Base-by-base conservation (phyloP, 2,888 invertebrate genomes). In the Notodonta ziczac region DNA sequence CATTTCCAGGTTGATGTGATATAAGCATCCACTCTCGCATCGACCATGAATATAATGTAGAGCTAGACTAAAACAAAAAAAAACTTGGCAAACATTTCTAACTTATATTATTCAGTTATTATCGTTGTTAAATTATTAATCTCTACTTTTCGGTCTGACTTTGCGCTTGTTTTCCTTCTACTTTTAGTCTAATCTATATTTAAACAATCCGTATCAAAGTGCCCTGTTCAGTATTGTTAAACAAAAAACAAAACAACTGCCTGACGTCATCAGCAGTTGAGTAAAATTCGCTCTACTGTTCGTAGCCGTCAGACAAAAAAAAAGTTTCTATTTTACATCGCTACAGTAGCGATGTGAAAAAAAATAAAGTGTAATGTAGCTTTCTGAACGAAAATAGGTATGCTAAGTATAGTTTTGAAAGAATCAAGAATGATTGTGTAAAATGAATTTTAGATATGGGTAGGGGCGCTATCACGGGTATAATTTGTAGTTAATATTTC, bases 371-470 rank as follows among this genome's bases (percentile, higher is more conserved):
- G 24, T 24, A 3, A 39, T 54, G 39, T 54, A 54, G 39, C n/a
- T 54, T 54, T 54, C 39, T 39, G 54, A 39, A 54, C 39, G 39
- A n/a, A 39, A 54, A 54, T 54, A 54, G 54, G 54, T 54, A 54
- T 54, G 39, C 54, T 54, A 54, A 54, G 54, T 39, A 14, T 39
- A 32, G 39, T 54, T 39, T 54, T 8, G 54, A 6, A 54, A 54
- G 39, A 39, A 35, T 7, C 13, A 6, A 46, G 13, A 46, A 46
- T 46, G n/a, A 46, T 46, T 46, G 13, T 46, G 46, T n/a, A 46
- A n/a, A n/a, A 2, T 6, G 7, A 35, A 35, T n/a, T n/a, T n/a
- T n/a, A n/a, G n/a, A n/a, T n/a, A 35, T 24, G 24, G 24, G 24
- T 24, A 24, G 24, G 2, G 2, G 2, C 24, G 24, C 24, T 24